Evolutionary conservation across 2,113 vertebrate genomes (phyloP).

Genomic region (Mugil cephalus): DNA sequence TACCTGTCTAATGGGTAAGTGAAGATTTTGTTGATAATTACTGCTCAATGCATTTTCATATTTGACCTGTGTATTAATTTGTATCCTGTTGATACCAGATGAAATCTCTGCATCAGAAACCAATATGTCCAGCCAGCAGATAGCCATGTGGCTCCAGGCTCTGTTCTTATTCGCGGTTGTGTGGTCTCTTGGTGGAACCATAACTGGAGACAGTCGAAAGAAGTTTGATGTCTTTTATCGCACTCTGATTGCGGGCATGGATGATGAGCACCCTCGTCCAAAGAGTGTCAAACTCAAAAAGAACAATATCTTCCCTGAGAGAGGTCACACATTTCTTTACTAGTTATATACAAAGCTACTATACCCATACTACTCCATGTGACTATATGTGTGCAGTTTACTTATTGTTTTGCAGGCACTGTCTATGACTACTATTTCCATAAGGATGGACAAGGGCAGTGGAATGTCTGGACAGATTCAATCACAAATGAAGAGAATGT

Average conservation of each 20-base stretch:
- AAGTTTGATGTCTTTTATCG: conserved; percentile 93
- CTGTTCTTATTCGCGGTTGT: conserved; percentile 92
- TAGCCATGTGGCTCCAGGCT: conserved; percentile 90
- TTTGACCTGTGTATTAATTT: conserved; percentile 20
- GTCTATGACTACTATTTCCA: conserved; percentile 94
- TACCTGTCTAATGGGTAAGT: conserved; percentile 89
- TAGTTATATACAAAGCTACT: neutral
- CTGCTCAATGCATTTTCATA: neutral
- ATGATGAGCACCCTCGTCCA: conserved; percentile 85
- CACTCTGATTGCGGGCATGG: conserved; percentile 84
- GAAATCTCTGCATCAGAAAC: conserved; percentile 81
- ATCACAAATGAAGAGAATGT: conserved; percentile 86
- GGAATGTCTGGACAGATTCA: conserved; percentile 89
- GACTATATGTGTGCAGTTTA: neutral
- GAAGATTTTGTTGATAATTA: neutral
- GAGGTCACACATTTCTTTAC: conserved; percentile 80
- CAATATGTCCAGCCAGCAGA: conserved; percentile 86
- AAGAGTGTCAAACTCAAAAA: conserved; percentile 89
- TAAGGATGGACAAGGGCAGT: conserved; percentile 87
- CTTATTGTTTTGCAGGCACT: conserved; percentile 81
- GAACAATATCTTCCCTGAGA: conserved; percentile 89
- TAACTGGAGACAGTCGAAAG: conserved; percentile 87
- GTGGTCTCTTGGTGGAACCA: conserved; percentile 90
- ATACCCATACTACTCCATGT: too few species aligned
- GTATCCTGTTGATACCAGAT: conserved; percentile 81